Evolutionary conservation across 2,888 invertebrate genomes (phyloP).

Genomic region (Chloroclysta siterata): DNA sequence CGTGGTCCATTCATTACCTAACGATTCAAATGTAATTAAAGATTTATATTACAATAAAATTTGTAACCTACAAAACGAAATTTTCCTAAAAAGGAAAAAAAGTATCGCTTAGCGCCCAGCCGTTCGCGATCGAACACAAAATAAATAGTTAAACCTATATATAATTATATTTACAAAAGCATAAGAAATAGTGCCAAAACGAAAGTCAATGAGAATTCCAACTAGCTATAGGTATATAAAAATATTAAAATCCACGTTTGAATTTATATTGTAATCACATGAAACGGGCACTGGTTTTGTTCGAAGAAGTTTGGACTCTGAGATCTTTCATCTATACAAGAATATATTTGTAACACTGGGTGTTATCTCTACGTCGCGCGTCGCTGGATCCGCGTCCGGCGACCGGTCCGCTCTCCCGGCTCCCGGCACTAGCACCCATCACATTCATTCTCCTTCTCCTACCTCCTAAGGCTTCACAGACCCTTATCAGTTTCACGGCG

Average conservation of each 20-base stretch:
- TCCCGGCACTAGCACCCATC: conserved; percentile 65
- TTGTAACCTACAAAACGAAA: conserved; percentile 83
- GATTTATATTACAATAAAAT: conserved; percentile 81
- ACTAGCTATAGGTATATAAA: conserved; percentile 74
- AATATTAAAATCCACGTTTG: conserved; percentile 73
- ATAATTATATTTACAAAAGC: conserved; percentile 82
- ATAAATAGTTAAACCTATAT: conserved; percentile 77
- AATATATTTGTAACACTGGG: conserved; percentile 63
- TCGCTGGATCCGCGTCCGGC: conserved; percentile 17
- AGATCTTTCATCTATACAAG: conserved; percentile 70
- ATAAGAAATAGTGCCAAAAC: conserved; percentile 76
- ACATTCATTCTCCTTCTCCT: conserved; percentile 50
- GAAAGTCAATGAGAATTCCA: conserved; percentile 73
- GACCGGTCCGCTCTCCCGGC: neutral
- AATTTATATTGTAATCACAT: conserved; percentile 72
- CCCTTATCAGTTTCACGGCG: conserved; percentile 56
- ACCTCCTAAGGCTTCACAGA: conserved; percentile 60
- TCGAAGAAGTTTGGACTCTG: conserved; percentile 77
- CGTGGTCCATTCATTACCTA: conserved; percentile 80
- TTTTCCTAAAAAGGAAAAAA: conserved; percentile 76
- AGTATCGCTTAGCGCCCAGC: conserved; percentile 44
- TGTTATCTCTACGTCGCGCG: conserved; percentile 41
- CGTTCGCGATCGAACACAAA: conserved; percentile 54
- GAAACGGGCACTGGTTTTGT: conserved; percentile 81
- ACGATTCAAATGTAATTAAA: conserved; percentile 68